A percentile compares a stretch with the other conserved stretches of the same genome.
Evolutionary conservation across 2,888 invertebrate genomes (phyloP).

Genomic region (Nomada goodeniana): DNA sequence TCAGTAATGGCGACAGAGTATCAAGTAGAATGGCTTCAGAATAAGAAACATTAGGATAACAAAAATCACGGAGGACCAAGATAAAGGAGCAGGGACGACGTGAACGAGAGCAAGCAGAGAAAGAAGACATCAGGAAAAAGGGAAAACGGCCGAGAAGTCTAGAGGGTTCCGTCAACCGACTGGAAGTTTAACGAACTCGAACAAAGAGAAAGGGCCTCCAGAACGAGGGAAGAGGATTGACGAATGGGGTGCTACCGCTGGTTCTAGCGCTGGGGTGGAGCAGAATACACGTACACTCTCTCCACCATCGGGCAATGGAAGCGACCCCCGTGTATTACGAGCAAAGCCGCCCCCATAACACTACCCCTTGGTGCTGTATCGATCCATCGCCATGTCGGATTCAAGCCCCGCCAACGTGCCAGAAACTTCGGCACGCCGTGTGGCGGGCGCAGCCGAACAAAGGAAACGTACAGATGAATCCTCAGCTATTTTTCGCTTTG

Average conservation of each 20-base stretch:
- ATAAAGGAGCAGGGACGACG: slow-evolving; percentile 24
- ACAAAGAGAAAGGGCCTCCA: slow-evolving; percentile 71
- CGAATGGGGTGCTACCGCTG: slow-evolving; percentile 71
- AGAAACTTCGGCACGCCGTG: slow-evolving; percentile 69
- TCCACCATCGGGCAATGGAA: slow-evolving; percentile 65
- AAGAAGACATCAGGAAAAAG: slow-evolving; percentile 30
- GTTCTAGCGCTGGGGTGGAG: slow-evolving; percentile 64
- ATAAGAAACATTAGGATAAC: neutral
- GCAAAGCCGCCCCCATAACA: slow-evolving; percentile 79
- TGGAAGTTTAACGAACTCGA: slow-evolving; percentile 77
- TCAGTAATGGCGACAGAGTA: too few relatives aligned
- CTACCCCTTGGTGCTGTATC: slow-evolving; percentile 81
- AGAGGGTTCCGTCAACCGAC: slow-evolving; percentile 59
- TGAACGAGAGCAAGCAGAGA: slow-evolving; percentile 12
- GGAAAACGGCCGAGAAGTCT: slow-evolving; percentile 47
- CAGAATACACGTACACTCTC: slow-evolving; percentile 61
- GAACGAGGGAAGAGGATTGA: slow-evolving; percentile 71
- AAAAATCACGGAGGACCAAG: slow-evolving; percentile 10
- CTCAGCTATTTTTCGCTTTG: slow-evolving; percentile 50
- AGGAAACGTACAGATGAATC: slow-evolving; percentile 57
- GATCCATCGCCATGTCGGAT: slow-evolving; percentile 77
- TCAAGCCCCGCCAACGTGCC: slow-evolving; percentile 70
- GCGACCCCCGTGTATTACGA: slow-evolving; percentile 78
- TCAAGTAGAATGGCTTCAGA: too few relatives aligned
- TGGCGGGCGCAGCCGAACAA: slow-evolving; percentile 65